Base-by-base conservation (phyloP, 2,113 vertebrate species). In the Aphyosemion australe region DNA sequence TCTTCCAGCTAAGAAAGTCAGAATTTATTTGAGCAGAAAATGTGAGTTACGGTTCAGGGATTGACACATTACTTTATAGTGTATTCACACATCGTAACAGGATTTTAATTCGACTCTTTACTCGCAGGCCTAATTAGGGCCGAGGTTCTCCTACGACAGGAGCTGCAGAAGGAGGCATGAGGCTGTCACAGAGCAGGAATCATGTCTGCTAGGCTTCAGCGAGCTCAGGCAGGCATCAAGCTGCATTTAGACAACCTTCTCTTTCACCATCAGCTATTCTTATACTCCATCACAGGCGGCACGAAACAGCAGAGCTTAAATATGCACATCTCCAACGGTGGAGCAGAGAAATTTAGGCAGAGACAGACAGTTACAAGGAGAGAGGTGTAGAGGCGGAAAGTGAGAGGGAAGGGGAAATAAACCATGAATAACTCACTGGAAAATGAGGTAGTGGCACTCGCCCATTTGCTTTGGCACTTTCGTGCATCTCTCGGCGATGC, bases 401-500 rank as follows among this genome's bases (percentile, higher is more conserved):
- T 19, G 67, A 65, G 79, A 62, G 56, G 54, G 21, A 59, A 46
- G 65, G 72, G 54, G 74, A 66, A 74, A 76, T 41, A 76, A 71
- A 51, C 82, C 83, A 67, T 76, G 86, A 87, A 82, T 88, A 80
- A 94, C 97, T 97, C 93, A 99, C 97, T 72, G 97, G 97, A 85
- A 99, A 97, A 91, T 96, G 97, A 95, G 96, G 97, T 93, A 99
- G 95, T 86, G 95, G 94, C 90, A 96, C 95, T 20, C 94, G 94
- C 84, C 96, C 96, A 21, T 98, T 99, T 80, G 94, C 97, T 95
- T 97, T 98, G 93, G 95, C 93, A 83, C 96, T 98, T 92, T 99
- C 96, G 83, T 98, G 96, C 94, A 98, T 95, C 93, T 99, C 96
- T 66, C 96, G 92, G 73, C 96, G 96, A 92, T 96, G 94, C 87